phyloP scores from a whole-genome alignment of 1,140 invertebrate genomes.

The Zophobas morio region DNA sequence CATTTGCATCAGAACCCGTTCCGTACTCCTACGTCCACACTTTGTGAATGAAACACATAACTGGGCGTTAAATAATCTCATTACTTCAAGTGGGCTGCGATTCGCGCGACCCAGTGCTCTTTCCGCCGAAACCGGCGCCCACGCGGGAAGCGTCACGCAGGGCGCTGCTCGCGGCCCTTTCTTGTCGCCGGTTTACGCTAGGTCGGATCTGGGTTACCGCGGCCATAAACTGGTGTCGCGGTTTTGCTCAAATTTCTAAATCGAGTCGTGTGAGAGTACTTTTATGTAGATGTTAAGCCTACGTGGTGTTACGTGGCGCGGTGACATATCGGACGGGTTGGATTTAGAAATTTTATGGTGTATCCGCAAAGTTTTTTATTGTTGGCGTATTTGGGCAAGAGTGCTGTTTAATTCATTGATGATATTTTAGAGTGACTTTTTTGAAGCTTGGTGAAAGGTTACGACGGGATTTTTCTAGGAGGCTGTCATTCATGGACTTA shows the following conservation, averaged over 20 bases:
- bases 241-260: slow-evolving; percentile 27
- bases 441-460: not conserved
- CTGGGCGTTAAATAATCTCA: slow-evolving; percentile 59
- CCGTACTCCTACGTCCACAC: slow-evolving; percentile 57
- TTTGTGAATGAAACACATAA: slow-evolving; percentile 62
- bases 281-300: slow-evolving; percentile 31
- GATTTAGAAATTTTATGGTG: slow-evolving; percentile 6
- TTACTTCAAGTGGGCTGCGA: slow-evolving; percentile 47
- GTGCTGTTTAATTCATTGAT: slow-evolving; percentile 19
- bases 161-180: not conserved
- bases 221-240: not conserved
- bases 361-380: slow-evolving; percentile 12
- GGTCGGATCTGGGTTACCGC: no score
- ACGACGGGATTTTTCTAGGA: not conserved
- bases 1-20: slow-evolving; percentile 63
- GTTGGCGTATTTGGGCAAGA: not conserved
- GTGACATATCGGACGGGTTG: slow-evolving; percentile 17
- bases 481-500: slow-evolving; percentile 11
- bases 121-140: not conserved
- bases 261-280: slow-evolving; percentile 12
- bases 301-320: slow-evolving; percentile 5
- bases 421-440: slow-evolving; percentile 11
- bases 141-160: not conserved
- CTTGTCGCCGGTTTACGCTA: not conserved
- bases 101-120: slow-evolving; percentile 21